A percentile compares a stretch with the other conserved stretches of the same genome.
phyloP scores from a whole-genome alignment of 2,113 vertebrate genomes.

The Ptychochromis oligacanthus region DNA sequence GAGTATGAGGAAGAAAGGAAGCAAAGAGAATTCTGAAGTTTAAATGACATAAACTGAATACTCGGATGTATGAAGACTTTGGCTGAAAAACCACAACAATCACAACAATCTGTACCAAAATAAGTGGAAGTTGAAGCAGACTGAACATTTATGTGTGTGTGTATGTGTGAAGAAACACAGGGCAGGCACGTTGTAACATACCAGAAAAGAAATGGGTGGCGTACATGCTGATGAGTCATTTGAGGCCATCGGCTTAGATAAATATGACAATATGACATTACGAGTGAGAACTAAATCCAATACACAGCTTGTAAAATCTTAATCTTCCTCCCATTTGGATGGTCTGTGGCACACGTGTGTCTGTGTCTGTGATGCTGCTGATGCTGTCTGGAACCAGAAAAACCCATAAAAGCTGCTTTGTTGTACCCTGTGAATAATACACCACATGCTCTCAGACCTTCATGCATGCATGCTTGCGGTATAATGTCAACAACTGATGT shows the following conservation, averaged over 20 bases:
- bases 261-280: not conserved
- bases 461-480: not conserved
- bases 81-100: conserved; percentile 7
- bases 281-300: not conserved
- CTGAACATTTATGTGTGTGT: not conserved
- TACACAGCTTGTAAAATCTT: not conserved
- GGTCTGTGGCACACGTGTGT: not conserved
- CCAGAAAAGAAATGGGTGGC: not conserved
- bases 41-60: not conserved
- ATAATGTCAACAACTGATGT: conserved; percentile 27
- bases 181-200: not conserved
- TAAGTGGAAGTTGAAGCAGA: not conserved
- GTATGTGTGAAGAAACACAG: not conserved
- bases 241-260: not conserved
- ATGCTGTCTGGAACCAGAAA: conserved; percentile 20
- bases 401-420: conserved; percentile 8
- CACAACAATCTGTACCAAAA: not conserved
- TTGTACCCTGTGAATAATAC: conserved; percentile 32
- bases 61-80: not conserved
- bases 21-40: not conserved
- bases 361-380: conserved; percentile 7
- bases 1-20: not conserved
- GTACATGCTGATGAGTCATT: not conserved
- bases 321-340: not conserved
- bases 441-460: conserved; percentile 13